phyloP scores from a whole-genome alignment of 2,888 invertebrate species.

The Opisthograptis luteolata region DNA sequence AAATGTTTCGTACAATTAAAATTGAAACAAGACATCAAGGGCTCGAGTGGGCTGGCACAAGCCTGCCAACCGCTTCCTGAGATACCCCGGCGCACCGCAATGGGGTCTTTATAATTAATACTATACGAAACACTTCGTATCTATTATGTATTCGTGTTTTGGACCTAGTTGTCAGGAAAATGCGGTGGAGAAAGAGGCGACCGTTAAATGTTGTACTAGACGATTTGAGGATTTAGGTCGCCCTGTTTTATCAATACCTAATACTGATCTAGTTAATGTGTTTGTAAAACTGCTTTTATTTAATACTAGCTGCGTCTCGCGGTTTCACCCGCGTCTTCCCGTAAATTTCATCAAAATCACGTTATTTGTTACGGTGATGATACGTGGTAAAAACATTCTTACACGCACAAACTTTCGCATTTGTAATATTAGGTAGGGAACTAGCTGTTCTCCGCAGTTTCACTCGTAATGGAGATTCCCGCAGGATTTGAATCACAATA shows the following conservation, averaged over 20 bases:
- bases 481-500: too few species aligned
- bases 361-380: too few species aligned
- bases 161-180: conserved; percentile 24
- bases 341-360: too few species aligned
- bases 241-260: not conserved
- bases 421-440: too few species aligned
- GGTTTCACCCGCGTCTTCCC: too few species aligned
- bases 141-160: conserved; percentile 26
- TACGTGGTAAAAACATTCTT: too few species aligned
- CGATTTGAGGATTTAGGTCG: not conserved
- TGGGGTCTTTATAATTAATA: conserved; percentile 38
- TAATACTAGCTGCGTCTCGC: too few species aligned
- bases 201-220: not conserved
- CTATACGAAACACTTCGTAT: conserved; percentile 34
- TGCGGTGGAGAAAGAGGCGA: not conserved
- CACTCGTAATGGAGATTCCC: too few species aligned
- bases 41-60: conserved; percentile 17
- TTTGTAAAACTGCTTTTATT: too few species aligned
- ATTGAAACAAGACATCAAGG: conserved; percentile 27
- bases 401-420: too few species aligned
- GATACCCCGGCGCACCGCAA: conserved; percentile 29
- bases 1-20: conserved; percentile 30
- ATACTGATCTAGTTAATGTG: too few species aligned
- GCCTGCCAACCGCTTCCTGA: conserved; percentile 32
- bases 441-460: too few species aligned